Evolutionary conservation across 2,113 vertebrate species (phyloP), one percentile per base, ranked within the genome.

Genomic region (Zosterops hypoxanthus): DNA sequence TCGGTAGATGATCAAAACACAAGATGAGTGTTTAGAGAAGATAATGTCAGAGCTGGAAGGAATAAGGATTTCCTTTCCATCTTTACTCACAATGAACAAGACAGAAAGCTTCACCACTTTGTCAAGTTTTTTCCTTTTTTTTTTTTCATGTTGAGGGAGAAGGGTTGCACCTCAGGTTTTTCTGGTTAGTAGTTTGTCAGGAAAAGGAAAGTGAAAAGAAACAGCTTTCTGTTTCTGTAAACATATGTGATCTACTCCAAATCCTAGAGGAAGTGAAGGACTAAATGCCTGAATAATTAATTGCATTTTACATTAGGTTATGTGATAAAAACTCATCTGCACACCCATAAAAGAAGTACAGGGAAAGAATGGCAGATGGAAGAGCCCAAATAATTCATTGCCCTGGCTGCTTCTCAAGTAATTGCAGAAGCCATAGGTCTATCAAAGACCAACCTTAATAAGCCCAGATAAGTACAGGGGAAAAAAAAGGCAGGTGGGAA

Each of bases 1-100:
- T 82, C 61, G 75, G 26, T 36, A 75, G 47, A 71, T 73, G 70
- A 94, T 59, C 44, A 92, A 90, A 95, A 85, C 33, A 17, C 41
- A 33, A 85, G n/a, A 66, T 2, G 8, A 63, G 3, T 61, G 12
- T 78, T 90, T 36, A 61, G 31, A 73, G 31, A 82, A 85, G 24
- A 59, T 78, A 92, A 61, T 50, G 25, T 55, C 56, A 79, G 56
- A 79, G 9, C 12, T 75, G 39, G 59, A 73, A 71, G 25, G 5
- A 28, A 18, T 34, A 33, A 78, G 12, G 3, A 69, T 90, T 81
- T 91, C 4, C 80, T 63, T 78, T 87, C 39, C 22, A 29, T 61
- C 6, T 61, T 85, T 22, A 26, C 3, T 66, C 17, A 28, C 6
- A 46, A 12, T 20, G 31, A 75, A n/a, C 1, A 92, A 57, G 5